A percentile compares a stretch with the other conserved stretches of the same genome.
Evolutionary conservation across 64 coral and sea anemone species (phyloP).

Genomic region (Actinia tenebrosa): DNA sequence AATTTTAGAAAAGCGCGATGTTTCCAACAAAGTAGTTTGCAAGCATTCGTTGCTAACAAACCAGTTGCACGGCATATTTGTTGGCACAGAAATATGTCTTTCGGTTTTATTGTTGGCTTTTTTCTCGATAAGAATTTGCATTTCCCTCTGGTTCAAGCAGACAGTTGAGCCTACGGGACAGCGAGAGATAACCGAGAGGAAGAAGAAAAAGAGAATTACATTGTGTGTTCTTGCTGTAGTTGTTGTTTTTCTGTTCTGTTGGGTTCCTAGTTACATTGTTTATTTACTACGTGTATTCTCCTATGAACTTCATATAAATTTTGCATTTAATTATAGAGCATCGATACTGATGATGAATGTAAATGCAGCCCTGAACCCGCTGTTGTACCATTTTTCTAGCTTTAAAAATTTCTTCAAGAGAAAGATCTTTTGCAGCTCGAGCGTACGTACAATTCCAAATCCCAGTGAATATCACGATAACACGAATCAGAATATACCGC

Average conservation of each 20-base stretch:
- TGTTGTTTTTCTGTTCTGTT: neutral
- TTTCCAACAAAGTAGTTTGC: neutral
- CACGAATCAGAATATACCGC: neutral
- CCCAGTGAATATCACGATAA: neutral
- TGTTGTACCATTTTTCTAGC: neutral
- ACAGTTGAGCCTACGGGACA: constrained; percentile 1
- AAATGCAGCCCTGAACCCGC: neutral
- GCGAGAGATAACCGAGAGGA: constrained; percentile 10
- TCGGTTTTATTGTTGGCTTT: neutral
- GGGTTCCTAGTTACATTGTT: neutral
- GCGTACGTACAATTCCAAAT: neutral
- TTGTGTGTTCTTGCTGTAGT: constrained; percentile 6
- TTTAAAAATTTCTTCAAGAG: neutral
- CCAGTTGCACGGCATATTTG: neutral
- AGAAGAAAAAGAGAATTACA: neutral
- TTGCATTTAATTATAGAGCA: neutral
- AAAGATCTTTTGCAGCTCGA: neutral
- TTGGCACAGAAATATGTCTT: neutral
- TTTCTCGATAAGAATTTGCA: neutral
- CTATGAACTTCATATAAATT: neutral
- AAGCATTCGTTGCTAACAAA: neutral
- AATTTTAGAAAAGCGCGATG: neutral
- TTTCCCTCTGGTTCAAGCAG: constrained; percentile 3
- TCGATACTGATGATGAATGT: neutral
- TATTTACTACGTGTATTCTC: neutral